Evolutionary conservation across 2,888 invertebrate species (phyloP), one percentile per base, ranked within the genome.

Genomic region (Nipponacmea schrenckii): DNA sequence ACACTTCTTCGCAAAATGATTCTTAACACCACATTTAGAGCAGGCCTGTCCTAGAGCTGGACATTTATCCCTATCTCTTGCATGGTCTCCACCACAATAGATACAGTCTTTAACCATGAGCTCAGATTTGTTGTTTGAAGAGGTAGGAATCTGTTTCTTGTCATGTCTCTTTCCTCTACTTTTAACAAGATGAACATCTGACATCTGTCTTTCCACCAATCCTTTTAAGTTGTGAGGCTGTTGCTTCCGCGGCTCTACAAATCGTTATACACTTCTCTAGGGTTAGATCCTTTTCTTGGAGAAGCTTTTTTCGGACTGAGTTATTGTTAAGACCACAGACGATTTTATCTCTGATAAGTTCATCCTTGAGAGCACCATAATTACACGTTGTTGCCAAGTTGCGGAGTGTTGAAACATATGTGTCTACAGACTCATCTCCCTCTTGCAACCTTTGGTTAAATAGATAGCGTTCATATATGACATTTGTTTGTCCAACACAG

Each of bases 41-140:
- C 74, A 75, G 12, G 50, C 70, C 56, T 77, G 76, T 20, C 74
- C 79, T 64, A 71, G 79, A 24, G 79, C 77, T 45, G 77, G 77
- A 67, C 76, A 79, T 27, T 73, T 72, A 44, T 74, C 70, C 62
- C 72, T 75, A 17, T 70, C 67, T 17, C 45, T 12, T 8, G 44
- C 50, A 67, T 67, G 48, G 0, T 48, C 48, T 48, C 48, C 48
- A n/a, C n/a, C n/a, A n/a, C n/a, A n/a, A 5, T 2, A 48, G 14
- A 48, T 3, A 48, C 48, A 48, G n/a, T n/a, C n/a, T n/a, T n/a
- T n/a, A n/a, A n/a, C n/a, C n/a, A n/a, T n/a, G n/a, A n/a, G n/a
- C n/a, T n/a, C n/a, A n/a, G n/a, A n/a, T n/a, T n/a, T n/a, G n/a
- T n/a, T n/a, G n/a, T n/a, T n/a, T n/a, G n/a, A n/a, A n/a, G n/a